Evolutionary conservation across 2,113 vertebrate species (phyloP).

Genomic region (Nannobrachium achirus): DNA sequence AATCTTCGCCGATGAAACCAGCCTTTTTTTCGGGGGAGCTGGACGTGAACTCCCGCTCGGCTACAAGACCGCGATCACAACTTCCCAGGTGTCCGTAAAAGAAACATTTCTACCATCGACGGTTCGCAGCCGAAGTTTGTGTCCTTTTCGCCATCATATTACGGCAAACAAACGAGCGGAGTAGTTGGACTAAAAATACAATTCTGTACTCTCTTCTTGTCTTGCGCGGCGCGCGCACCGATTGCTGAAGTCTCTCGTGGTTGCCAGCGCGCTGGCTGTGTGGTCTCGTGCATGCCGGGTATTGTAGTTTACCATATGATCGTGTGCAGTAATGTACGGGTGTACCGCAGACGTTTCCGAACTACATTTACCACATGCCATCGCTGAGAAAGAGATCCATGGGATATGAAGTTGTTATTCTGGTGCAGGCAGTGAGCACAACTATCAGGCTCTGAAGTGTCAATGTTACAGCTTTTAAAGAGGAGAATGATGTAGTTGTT

Average conservation of each 20-base stretch:
- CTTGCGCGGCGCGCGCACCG: conserved; percentile 69
- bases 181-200: conserved; percentile 73
- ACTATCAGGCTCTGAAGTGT: no score
- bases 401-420: conserved; percentile 40
- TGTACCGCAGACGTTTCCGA: fast-evolving
- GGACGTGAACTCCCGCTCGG: not conserved
- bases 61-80: not conserved
- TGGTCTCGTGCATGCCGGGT: conserved; percentile 54
- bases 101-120: conserved; percentile 23
- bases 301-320: conserved; percentile 44
- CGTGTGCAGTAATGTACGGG: fast-evolving
- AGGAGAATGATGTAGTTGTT: no score
- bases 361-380: conserved; percentile 54
- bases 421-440: not conserved
- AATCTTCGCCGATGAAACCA: conserved; percentile 23
- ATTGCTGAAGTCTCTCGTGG: conserved; percentile 69
- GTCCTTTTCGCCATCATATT: conserved; percentile 39
- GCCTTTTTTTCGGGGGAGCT: not conserved
- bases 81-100: conserved; percentile 14
- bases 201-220: conserved; percentile 67
- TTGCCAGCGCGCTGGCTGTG: conserved; percentile 29
- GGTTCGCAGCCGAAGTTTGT: conserved; percentile 55
- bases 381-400: not conserved
- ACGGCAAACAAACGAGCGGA: conserved; percentile 60
- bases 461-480: no score